Percentiles rank a stretch among this genome's conserved stretches.
Evolutionary conservation across 1,140 invertebrate species (phyloP).

Genomic region (Physella acuta): DNA sequence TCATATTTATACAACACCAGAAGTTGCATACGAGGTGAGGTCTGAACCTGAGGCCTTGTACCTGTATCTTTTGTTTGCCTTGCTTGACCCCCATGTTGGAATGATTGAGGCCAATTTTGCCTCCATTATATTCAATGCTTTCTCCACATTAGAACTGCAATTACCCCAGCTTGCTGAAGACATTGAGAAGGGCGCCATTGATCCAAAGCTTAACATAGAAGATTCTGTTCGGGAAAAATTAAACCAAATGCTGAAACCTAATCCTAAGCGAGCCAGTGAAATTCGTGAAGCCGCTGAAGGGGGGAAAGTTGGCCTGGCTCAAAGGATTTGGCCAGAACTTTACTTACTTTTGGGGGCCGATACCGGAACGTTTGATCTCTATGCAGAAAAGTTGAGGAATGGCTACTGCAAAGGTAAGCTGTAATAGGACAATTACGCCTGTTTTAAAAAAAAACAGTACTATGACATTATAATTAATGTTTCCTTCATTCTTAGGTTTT

Average conservation of each 20-base stretch:
- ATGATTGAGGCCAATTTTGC: constrained; percentile 58
- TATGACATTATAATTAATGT: too few species aligned
- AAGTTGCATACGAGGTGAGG: constrained; percentile 48
- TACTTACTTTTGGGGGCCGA: constrained; percentile 50
- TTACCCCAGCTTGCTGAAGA: constrained; percentile 46
- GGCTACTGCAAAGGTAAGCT: constrained; percentile 45
- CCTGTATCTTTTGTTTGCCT: constrained; percentile 55
- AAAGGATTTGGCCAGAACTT: constrained; percentile 53
- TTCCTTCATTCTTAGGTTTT: too few species aligned
- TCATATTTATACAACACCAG: constrained; percentile 53
- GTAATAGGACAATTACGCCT: too few species aligned
- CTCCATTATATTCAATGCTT: constrained; percentile 51
- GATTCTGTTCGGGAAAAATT: constrained; percentile 42
- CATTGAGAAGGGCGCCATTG: constrained; percentile 47
- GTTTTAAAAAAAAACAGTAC: too few species aligned
- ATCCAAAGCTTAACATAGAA: constrained; percentile 43
- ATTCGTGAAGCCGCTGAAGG: constrained; percentile 40
- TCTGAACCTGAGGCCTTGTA: constrained; percentile 55
- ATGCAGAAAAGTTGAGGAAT: constrained; percentile 44
- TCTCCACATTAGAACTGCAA: constrained; percentile 42
- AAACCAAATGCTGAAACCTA: constrained; percentile 43
- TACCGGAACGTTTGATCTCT: constrained; percentile 54
- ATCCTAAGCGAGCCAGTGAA: constrained; percentile 49
- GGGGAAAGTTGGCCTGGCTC: constrained; percentile 43
- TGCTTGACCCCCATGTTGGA: constrained; percentile 52